phyloP scores from a whole-genome alignment of 1,140 invertebrate species.

The Drosophila pallidifrons region DNA sequence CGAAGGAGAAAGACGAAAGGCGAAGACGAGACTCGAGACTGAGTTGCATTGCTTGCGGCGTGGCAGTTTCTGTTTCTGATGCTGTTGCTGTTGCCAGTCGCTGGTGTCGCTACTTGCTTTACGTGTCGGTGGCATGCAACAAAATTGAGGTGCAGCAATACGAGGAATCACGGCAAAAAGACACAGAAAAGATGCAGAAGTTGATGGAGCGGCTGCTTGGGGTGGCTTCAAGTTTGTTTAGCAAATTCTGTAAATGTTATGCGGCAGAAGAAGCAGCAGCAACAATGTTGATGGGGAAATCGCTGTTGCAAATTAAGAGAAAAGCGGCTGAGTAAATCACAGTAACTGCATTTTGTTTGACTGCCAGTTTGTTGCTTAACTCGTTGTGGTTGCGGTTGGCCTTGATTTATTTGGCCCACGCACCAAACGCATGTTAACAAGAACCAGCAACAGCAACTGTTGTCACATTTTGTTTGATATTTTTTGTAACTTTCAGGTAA shows the following conservation, averaged over 20 bases:
- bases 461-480: too few relatives aligned
- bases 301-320: too few relatives aligned
- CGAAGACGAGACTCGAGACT: background rate
- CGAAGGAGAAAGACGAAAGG: background rate
- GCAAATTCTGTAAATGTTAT: slow-evolving; percentile 49
- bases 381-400: slow-evolving; percentile 30
- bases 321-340: slow-evolving; percentile 32
- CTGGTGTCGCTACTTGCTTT: background rate
- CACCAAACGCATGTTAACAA: slow-evolving; percentile 80
- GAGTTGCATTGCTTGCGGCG: slow-evolving; percentile 14
- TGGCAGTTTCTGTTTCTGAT: slow-evolving; percentile 4
- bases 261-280: background rate
- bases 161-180: slow-evolving; percentile 37
- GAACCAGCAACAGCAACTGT: slow-evolving; percentile 28
- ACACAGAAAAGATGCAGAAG: background rate
- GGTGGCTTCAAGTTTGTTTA: slow-evolving; percentile 52
- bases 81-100: slow-evolving; percentile 1
- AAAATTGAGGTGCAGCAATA: slow-evolving; percentile 53
- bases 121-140: slow-evolving; percentile 46
- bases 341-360: slow-evolving; percentile 21
- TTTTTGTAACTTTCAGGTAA: too few relatives aligned
- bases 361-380: slow-evolving; percentile 8
- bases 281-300: background rate
- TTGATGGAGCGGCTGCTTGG: background rate
- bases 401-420: slow-evolving; percentile 80